Evolutionary conservation across 2,113 vertebrate species (phyloP).

Genomic region (Lophotis ruficrista): DNA sequence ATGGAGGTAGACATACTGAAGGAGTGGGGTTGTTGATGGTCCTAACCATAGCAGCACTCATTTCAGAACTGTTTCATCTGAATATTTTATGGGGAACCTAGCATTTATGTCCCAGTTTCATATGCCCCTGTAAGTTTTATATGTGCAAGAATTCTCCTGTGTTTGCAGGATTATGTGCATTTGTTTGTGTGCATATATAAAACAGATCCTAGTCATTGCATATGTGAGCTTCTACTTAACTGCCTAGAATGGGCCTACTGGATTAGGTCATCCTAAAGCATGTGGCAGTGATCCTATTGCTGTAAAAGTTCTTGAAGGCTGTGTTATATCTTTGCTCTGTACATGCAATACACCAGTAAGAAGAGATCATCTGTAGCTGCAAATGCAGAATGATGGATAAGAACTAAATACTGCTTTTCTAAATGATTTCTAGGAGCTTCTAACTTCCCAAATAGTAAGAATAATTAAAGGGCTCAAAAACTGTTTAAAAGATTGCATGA

Average conservation of each 20-base stretch:
- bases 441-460: not conserved
- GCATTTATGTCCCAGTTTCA: not conserved
- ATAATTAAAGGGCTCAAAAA: not conserved
- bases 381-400: not conserved
- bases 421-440: not conserved
- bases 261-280: not conserved
- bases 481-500: not conserved
- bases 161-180: not conserved
- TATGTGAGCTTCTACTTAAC: not conserved
- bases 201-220: not conserved
- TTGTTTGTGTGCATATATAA: not conserved
- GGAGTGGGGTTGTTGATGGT: not conserved
- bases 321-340: not conserved
- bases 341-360: not conserved
- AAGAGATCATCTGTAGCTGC: not conserved
- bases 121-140: not conserved
- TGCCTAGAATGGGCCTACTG: not conserved
- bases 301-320: not conserved
- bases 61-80: not conserved
- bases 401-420: not conserved
- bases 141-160: not conserved
- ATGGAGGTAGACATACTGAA: not conserved
- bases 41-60: not conserved
- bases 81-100: not conserved
- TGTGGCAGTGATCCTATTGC: not conserved